Conservation (phyloP, 1,140 invertebrate species). For the Brachionus asplanchnoidis region DNA sequence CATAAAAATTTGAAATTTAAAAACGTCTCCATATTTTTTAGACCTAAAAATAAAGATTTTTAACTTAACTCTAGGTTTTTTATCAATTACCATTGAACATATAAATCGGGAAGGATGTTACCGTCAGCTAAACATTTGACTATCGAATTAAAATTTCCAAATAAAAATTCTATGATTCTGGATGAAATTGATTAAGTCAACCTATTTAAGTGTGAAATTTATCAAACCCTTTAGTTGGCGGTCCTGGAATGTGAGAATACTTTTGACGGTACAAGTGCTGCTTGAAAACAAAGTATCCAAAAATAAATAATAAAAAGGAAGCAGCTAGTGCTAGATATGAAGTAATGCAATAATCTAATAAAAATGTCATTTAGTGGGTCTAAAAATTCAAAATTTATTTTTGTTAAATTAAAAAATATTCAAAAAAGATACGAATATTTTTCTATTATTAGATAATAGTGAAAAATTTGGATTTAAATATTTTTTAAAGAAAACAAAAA, state of each 20-base stretch:
- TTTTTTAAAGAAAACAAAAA: too few relatives aligned
- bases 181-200: neutral
- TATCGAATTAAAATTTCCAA: neutral
- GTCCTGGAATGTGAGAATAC: constrained; percentile 1
- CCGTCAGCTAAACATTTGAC: neutral
- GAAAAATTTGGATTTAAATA: too few relatives aligned
- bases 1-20: constrained; percentile 18
- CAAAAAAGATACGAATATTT: too few relatives aligned
- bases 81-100: neutral
- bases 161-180: neutral
- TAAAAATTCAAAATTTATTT: too few relatives aligned
- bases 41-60: neutral
- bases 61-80: neutral
- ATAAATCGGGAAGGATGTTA: neutral
- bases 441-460: too few relatives aligned
- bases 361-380: too few relatives aligned
- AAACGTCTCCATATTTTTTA: constrained; percentile 1
- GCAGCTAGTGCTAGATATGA: neutral
- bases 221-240: neutral
- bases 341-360: neutral
- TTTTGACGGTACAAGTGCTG: neutral
- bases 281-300: neutral
- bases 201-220: neutral
- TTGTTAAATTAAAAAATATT: too few relatives aligned
- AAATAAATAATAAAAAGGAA: neutral